A percentile compares a stretch with the other conserved stretches of the same genome.
Conservation (phyloP, 2,797 vertebrate genomes). For the Eutrigla gurnardus region DNA sequence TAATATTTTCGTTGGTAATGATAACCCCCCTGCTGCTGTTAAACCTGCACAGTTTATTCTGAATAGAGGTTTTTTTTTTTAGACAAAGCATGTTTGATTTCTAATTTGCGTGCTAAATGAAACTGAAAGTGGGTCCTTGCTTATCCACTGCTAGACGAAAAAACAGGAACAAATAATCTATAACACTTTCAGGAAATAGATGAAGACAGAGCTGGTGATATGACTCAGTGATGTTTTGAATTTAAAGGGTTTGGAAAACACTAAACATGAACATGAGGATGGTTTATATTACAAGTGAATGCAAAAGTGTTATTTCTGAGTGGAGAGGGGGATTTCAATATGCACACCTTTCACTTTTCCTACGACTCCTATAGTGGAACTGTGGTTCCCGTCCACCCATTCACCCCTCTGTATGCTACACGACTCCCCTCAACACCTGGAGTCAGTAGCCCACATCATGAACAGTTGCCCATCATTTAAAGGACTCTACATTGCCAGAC, state of each 20-base stretch:
- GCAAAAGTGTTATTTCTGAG: not conserved
- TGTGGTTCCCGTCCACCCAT: too few relatives aligned
- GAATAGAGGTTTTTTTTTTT: not conserved
- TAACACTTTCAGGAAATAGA: not conserved
- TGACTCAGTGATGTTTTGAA: not conserved
- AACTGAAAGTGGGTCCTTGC: conserved; percentile 8
- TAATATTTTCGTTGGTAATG: not conserved
- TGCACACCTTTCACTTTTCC: conserved; percentile 5
- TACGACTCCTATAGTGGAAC: too few relatives aligned
- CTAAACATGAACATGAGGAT: not conserved
- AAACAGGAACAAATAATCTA: conserved; percentile 1
- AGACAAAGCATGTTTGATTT: not conserved
- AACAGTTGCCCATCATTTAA: too few relatives aligned
- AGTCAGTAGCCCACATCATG: too few relatives aligned
- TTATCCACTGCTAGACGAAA: not conserved
- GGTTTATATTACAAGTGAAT: conserved; percentile 4
- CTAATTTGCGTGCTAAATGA: not conserved
- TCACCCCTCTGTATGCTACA: too few relatives aligned
- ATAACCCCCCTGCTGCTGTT: not conserved
- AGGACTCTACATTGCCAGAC: too few relatives aligned
- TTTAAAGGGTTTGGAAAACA: not conserved
- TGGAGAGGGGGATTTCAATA: not conserved
- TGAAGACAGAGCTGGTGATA: not conserved
- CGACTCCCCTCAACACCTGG: too few relatives aligned
- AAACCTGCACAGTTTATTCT: not conserved